phyloP scores from a whole-genome alignment of 2,797 vertebrate genomes.

The Microctenopoma stevenorrisi region DNA sequence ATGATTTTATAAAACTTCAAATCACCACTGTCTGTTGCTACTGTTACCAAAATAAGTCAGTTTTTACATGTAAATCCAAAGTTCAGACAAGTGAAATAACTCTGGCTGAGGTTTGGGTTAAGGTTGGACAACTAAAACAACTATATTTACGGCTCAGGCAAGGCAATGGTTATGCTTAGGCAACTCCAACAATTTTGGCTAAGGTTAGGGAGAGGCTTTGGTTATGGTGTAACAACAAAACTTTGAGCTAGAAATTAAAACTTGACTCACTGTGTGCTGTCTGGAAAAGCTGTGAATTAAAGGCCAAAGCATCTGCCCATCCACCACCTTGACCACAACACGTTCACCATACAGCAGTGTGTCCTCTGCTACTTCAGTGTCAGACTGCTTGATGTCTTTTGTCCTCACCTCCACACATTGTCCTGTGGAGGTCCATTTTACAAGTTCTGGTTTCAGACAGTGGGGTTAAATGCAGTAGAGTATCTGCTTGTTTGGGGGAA shows the following conservation, averaged over 20 bases:
- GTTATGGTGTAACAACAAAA: conserved; percentile 51
- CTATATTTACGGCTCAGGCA: conserved; percentile 41
- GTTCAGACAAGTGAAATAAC: conserved; percentile 1
- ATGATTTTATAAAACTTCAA: neutral
- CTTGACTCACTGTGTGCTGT: conserved; percentile 49
- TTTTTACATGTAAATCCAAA: neutral
- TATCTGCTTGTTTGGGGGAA: neutral
- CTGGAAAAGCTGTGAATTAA: conserved; percentile 44
- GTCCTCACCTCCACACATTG: conserved; percentile 1
- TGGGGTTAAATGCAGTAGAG: too few species aligned
- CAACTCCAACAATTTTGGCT: conserved; percentile 61
- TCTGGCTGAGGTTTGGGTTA: conserved; percentile 22
- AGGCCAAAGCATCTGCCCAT: conserved; percentile 36
- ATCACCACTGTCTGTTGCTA: neutral
- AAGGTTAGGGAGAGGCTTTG: conserved; percentile 53
- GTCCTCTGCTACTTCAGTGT: conserved; percentile 22
- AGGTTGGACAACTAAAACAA: conserved; percentile 42
- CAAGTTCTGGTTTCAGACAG: neutral
- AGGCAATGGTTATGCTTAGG: conserved; percentile 46
- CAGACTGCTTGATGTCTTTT: conserved; percentile 20
- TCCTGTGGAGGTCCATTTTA: neutral
- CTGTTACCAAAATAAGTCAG: neutral
- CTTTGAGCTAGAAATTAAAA: conserved; percentile 54
- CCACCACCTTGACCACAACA: conserved; percentile 37
- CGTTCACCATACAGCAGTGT: conserved; percentile 20